These are phyloP conservation scores for Istiophorus platypterus DNA, from an alignment of 2,113 vertebrate genomes.

Conservation along the genomic window DNA sequence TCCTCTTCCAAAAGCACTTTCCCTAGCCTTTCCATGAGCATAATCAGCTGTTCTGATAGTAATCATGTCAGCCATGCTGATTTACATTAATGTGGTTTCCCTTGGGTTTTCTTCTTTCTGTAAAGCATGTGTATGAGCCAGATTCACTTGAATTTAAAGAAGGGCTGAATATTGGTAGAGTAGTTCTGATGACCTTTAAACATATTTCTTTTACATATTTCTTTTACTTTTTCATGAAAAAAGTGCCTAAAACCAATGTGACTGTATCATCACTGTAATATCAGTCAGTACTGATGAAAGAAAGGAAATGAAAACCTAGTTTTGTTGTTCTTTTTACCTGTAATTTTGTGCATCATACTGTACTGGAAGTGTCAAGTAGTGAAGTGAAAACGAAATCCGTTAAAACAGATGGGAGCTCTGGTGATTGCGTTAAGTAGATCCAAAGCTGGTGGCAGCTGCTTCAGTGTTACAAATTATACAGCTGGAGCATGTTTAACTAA, in stretches of 20 bases:
- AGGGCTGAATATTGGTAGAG: not conserved
- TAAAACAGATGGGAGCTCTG: constrained; percentile 42
- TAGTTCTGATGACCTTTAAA: constrained; percentile 33
- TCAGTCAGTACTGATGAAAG: not conserved
- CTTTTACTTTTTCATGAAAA: too few relatives aligned
- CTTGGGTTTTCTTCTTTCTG: constrained; percentile 19
- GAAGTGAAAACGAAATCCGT: constrained; percentile 30
- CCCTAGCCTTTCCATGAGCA: not conserved
- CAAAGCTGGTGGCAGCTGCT: constrained; percentile 10
- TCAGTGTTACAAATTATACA: constrained; percentile 31
- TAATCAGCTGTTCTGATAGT: constrained; percentile 8
- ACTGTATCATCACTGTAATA: not conserved
- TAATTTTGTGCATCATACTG: constrained; percentile 32
- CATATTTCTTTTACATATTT: not conserved
- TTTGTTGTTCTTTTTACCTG: constrained; percentile 1
- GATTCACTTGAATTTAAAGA: constrained; percentile 46
- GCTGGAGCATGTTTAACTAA: not conserved
- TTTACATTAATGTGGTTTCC: constrained; percentile 11
- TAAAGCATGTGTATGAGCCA: constrained; percentile 42
- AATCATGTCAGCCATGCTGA: constrained; percentile 25
- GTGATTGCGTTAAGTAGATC: constrained; percentile 47
- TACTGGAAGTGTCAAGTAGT: constrained; percentile 16
- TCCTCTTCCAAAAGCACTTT: not conserved
- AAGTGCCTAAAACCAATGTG: not conserved
- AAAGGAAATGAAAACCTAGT: not conserved